Evolutionary conservation across 1,140 invertebrate species (phyloP).

Genomic region (Aporrectodea caliginosa): DNA sequence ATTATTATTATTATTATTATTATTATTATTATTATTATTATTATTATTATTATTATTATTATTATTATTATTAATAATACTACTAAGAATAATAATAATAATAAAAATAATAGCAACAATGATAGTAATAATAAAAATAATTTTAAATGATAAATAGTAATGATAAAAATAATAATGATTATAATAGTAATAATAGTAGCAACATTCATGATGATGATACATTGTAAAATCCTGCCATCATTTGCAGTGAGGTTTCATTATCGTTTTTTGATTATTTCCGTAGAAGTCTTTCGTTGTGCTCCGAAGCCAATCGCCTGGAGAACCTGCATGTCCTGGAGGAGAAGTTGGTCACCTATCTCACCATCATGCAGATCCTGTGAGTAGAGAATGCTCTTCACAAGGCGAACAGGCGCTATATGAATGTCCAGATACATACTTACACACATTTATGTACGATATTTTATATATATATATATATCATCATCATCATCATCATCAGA

Average conservation of each 20-base stretch:
- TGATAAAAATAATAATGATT: neutral
- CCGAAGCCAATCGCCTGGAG: neutral
- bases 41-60: too few species aligned
- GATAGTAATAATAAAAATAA: neutral
- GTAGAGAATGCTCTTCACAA: too few species aligned
- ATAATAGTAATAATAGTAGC: neutral
- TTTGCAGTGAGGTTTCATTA: neutral
- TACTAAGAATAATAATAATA: too few species aligned
- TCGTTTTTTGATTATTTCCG: neutral
- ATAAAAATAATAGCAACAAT: too few species aligned
- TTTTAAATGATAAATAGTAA: neutral
- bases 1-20: too few species aligned
- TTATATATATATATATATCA: neutral
- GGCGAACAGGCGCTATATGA: too few species aligned
- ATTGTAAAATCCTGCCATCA: too few species aligned
- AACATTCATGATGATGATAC: too few species aligned
- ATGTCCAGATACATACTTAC: too few species aligned
- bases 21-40: too few species aligned
- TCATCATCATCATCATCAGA: neutral
- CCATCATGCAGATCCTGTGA: neutral
- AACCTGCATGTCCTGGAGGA: neutral
- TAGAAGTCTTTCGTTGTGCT: neutral
- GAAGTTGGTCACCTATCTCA: neutral
- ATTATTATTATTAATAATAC: too few species aligned
- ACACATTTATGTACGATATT: neutral